phyloP scores from a whole-genome alignment of 2,113 vertebrate genomes.

The Oxyura jamaicensis region DNA sequence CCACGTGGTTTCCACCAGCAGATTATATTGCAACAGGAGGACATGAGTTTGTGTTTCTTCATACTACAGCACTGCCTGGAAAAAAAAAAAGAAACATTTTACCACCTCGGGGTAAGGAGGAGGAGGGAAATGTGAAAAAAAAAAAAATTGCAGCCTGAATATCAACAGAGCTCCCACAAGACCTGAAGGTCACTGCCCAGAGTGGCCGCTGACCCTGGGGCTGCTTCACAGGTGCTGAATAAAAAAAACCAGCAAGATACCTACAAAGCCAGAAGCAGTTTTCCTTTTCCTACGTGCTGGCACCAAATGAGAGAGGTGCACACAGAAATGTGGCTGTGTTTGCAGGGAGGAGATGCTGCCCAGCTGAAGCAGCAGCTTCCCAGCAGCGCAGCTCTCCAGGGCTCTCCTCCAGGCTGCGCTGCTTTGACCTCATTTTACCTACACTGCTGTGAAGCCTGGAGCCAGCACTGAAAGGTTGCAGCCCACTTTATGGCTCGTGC shows the following conservation, averaged over 20 bases:
- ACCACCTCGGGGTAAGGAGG: background rate
- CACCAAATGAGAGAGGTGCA: background rate
- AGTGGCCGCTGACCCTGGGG: background rate
- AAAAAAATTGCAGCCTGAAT: background rate
- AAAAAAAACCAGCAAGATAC: background rate
- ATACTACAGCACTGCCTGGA: background rate
- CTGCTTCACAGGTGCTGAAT: background rate
- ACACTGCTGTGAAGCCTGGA: background rate
- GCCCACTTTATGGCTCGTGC: background rate
- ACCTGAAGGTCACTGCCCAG: background rate
- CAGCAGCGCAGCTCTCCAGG: background rate
- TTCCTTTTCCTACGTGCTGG: background rate
- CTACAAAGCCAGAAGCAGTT: background rate
- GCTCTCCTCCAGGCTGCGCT: background rate
- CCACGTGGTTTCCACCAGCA: slow-evolving; percentile 23
- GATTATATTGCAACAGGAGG: slow-evolving; percentile 32
- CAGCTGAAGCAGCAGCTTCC: background rate
- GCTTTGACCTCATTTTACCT: background rate
- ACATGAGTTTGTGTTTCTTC: slow-evolving; percentile 19
- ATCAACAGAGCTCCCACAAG: background rate
- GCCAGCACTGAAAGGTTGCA: background rate
- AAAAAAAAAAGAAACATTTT: background rate
- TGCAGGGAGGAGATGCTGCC: background rate
- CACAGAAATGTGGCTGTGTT: background rate
- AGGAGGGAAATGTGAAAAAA: background rate